A percentile compares a stretch with the other conserved stretches of the same genome.
These are phyloP conservation scores for Orthosia cruda DNA, from an alignment of 2,888 invertebrate species.

Conservation along the genomic window DNA sequence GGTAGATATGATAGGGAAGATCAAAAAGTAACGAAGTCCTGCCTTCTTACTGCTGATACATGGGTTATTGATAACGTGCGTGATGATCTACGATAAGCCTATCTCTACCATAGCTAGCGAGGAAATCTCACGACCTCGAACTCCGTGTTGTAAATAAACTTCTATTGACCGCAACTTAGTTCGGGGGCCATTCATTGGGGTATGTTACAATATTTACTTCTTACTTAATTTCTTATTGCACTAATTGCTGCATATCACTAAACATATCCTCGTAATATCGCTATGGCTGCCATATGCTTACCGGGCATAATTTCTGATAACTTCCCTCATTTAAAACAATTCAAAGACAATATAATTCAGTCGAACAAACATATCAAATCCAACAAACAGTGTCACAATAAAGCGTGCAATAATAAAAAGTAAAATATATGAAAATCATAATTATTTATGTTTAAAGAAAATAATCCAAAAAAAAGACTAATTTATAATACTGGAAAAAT, in stretches of 20 bases:
- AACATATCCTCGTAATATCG: conserved; percentile 36
- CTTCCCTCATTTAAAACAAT: conserved; percentile 30
- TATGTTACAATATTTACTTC: conserved; percentile 29
- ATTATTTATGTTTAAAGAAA: conserved; percentile 27
- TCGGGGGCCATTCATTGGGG: conserved; percentile 16
- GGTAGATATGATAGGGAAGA: too few species aligned
- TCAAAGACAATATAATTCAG: conserved; percentile 47
- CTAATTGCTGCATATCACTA: conserved; percentile 28
- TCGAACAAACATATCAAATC: conserved; percentile 49
- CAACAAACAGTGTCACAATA: conserved; percentile 53
- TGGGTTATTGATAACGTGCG: conserved; percentile 30
- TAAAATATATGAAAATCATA: conserved; percentile 22
- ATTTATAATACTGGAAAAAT: conserved; percentile 71
- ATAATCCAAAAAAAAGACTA: conserved; percentile 42
- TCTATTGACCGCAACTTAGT: conserved; percentile 28
- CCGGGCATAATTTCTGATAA: conserved; percentile 36
- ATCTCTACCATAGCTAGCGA: conserved; percentile 66
- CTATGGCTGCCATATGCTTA: conserved; percentile 62
- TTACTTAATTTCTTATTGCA: conserved; percentile 39
- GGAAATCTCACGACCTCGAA: conserved; percentile 38
- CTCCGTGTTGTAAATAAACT: conserved; percentile 45
- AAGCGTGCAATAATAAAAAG: conserved; percentile 51
- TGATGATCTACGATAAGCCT: conserved; percentile 66
- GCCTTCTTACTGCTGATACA: neutral
- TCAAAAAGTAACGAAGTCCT: neutral